These are phyloP conservation scores for Athalia rosae DNA, from an alignment of 2,888 invertebrate genomes.

Conservation along the genomic window DNA sequence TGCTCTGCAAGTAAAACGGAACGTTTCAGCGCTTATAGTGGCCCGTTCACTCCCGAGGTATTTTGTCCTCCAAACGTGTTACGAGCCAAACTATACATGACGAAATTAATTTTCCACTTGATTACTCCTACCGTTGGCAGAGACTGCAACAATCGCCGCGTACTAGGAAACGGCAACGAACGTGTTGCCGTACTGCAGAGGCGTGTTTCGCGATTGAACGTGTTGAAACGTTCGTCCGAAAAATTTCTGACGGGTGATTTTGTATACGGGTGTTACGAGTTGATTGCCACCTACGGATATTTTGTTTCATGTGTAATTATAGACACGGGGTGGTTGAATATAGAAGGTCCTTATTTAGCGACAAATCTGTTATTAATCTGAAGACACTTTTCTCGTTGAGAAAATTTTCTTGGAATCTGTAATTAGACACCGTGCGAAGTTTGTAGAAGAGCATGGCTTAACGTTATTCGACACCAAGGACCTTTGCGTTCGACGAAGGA, in stretches of 20 bases:
- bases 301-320: neutral
- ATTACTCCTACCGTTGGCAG: slow-evolving; percentile 7
- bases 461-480: slow-evolving; percentile 26
- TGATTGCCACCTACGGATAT: neutral
- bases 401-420: slow-evolving; percentile 3
- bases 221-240: neutral
- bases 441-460: neutral
- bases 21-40: slow-evolving; percentile 20
- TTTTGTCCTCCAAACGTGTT: slow-evolving; percentile 1
- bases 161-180: neutral
- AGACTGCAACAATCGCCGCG: slow-evolving; percentile 5
- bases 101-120: slow-evolving; percentile 31
- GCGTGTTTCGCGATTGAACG: neutral
- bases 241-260: neutral
- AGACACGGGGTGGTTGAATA: neutral
- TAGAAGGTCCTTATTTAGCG: too few relatives aligned
- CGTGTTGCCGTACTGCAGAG: neutral
- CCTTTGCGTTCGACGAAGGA: slow-evolving; percentile 31
- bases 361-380: neutral
- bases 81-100: neutral
- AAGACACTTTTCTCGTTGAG: slow-evolving; percentile 3
- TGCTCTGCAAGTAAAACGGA: neutral
- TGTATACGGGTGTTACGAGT: neutral
- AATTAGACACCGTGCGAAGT: slow-evolving; percentile 22
- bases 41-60: neutral